These are phyloP conservation scores for Pao palembangensis DNA, from an alignment of 2,113 vertebrate species.

Conservation along the genomic window DNA sequence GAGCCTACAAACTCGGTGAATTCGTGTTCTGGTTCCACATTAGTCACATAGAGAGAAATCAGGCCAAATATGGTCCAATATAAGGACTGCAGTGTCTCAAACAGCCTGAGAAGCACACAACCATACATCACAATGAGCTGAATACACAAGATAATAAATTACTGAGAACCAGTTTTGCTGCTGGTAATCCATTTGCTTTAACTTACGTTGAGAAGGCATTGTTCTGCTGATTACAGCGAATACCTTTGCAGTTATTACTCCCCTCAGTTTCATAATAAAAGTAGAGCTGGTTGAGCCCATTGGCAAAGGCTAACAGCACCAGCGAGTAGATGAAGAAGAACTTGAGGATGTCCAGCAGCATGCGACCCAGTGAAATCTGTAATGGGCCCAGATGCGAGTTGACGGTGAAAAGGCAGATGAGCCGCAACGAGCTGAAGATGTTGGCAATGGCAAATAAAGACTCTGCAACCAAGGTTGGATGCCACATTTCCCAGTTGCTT, in stretches of 20 bases:
- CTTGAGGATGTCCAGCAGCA: conserved; percentile 98
- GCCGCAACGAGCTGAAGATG: conserved; percentile 95
- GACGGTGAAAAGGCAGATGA: conserved; percentile 96
- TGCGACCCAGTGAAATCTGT: conserved; percentile 96
- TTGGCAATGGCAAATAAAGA: conserved; percentile 96
- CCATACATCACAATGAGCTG: conserved; percentile 8
- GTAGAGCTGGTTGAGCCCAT: conserved; percentile 96
- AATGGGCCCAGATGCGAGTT: conserved; percentile 97
- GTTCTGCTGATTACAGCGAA: conserved; percentile 88
- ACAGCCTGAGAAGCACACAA: conserved; percentile 78
- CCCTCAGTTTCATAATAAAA: conserved; percentile 85
- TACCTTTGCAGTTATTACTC: conserved; percentile 81
- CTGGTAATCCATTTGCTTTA: conserved; percentile 7
- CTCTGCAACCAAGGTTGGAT: conserved; percentile 94
- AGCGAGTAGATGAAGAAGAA: conserved; percentile 99
- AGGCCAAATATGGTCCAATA: conserved; percentile 99
- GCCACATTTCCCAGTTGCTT: conserved; percentile 89
- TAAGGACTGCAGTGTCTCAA: conserved; percentile 93
- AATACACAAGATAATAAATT: conserved; percentile 5
- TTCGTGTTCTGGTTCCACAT: conserved; percentile 83
- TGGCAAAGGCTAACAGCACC: conserved; percentile 93
- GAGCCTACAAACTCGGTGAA: conserved; percentile 96
- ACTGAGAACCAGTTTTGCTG: conserved; percentile 3
- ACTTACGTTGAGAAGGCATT: conserved; percentile 97
- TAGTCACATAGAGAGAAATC: conserved; percentile 92